Evolutionary conservation across 2,797 vertebrate genomes (phyloP).

Genomic region (Enteromius paludinosus): DNA sequence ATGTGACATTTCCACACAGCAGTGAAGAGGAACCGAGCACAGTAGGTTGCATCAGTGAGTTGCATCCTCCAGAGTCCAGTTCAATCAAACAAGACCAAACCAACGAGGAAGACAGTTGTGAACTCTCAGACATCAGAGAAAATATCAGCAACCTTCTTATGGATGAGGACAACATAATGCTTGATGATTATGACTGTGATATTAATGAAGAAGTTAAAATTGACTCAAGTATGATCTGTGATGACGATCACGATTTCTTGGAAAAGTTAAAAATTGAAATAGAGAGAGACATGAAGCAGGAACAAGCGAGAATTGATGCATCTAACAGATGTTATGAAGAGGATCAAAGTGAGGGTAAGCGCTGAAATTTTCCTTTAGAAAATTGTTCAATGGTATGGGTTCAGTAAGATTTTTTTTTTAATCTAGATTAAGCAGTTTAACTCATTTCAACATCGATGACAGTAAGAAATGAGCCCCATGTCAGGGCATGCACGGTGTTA

Average conservation of each 20-base stretch:
- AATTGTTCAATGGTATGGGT: neutral
- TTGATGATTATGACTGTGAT: slow-evolving; percentile 47
- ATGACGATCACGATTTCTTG: slow-evolving; percentile 35
- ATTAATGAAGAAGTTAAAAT: slow-evolving; percentile 14
- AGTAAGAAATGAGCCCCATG: too few relatives aligned
- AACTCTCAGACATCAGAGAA: slow-evolving; percentile 38
- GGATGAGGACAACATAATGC: slow-evolving; percentile 16
- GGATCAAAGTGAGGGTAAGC: slow-evolving; percentile 51
- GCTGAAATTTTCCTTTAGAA: neutral
- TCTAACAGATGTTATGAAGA: slow-evolving; percentile 71
- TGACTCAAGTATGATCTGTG: neutral
- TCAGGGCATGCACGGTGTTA: neutral
- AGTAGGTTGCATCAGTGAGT: slow-evolving; percentile 11
- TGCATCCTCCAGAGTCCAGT: slow-evolving; percentile 14
- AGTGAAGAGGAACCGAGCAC: slow-evolving; percentile 65
- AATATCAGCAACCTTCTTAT: slow-evolving; percentile 43
- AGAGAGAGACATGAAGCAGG: slow-evolving; percentile 73
- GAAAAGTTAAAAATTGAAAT: slow-evolving; percentile 52
- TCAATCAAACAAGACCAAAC: slow-evolving; percentile 31
- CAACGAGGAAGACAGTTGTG: neutral
- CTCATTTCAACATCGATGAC: neutral
- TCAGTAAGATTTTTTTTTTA: neutral
- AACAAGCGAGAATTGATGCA: slow-evolving; percentile 73
- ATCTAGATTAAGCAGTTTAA: too few relatives aligned
- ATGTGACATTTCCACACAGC: slow-evolving; percentile 18